Evolutionary conservation across 1,140 invertebrate genomes (phyloP).

Genomic region (Trissolcus basalis): DNA sequence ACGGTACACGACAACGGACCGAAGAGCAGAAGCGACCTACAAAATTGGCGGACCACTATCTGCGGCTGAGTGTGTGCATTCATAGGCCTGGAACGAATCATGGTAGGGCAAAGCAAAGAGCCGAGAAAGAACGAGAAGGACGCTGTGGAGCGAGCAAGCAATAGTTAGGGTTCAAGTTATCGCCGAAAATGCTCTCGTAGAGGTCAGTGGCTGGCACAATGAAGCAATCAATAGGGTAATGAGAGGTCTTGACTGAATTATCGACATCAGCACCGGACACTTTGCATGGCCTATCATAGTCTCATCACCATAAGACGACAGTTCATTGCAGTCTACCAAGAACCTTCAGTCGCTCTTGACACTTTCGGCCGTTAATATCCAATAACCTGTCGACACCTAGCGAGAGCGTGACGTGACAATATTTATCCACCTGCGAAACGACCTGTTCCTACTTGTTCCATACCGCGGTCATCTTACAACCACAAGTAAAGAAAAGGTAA

Average conservation of each 20-base stretch:
- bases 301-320: conserved; percentile 57
- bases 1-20: conserved; percentile 57
- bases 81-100: conserved; percentile 61
- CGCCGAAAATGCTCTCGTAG: conserved; percentile 64
- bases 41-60: conserved; percentile 58
- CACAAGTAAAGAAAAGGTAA: too few relatives aligned
- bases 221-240: conserved; percentile 77
- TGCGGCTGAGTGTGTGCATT: conserved; percentile 46
- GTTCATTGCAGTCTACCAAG: conserved; percentile 52
- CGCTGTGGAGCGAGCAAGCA: conserved; percentile 47
- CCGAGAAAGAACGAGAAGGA: conserved; percentile 46
- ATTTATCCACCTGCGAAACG: conserved; percentile 33
- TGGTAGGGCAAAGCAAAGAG: conserved; percentile 36
- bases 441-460: not conserved
- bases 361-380: conserved; percentile 69
- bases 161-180: conserved; percentile 10
- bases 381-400: conserved; percentile 3
- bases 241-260: conserved; percentile 76
- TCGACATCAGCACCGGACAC: conserved; percentile 65
- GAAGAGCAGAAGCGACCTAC: conserved; percentile 32
- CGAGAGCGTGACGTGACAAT: conserved; percentile 23
- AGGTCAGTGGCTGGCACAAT: conserved; percentile 70
- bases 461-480: not conserved
- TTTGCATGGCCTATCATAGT: conserved; percentile 66
- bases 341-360: conserved; percentile 70